Conservation (phyloP, 2,113 vertebrate genomes). For the Saccopteryx leptura region DNA sequence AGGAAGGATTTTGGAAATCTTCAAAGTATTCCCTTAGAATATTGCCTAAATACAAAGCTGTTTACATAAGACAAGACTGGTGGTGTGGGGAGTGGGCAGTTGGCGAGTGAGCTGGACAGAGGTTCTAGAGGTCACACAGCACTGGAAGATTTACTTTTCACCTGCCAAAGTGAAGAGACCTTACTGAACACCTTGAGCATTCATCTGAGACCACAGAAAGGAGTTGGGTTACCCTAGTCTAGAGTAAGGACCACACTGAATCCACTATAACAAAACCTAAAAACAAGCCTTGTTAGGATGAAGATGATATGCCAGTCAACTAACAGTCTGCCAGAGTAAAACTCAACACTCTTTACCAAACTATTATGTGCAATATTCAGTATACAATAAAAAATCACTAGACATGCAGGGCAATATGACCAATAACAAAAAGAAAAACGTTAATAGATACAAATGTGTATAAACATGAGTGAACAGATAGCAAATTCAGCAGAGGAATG, state of each 20-base stretch:
- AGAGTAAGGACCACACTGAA: not conserved
- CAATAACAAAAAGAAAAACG: not conserved
- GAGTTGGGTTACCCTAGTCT: not conserved
- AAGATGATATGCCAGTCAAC: not conserved
- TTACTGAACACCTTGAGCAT: not conserved
- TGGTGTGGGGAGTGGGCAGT: not conserved
- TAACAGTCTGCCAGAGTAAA: not conserved
- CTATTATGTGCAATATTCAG: not conserved
- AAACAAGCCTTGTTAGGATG: not conserved
- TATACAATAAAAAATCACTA: not conserved
- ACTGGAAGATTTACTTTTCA: not conserved
- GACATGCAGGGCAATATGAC: not conserved
- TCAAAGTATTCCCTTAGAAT: not conserved
- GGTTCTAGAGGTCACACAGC: not conserved
- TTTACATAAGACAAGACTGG: not conserved
- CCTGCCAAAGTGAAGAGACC: not conserved
- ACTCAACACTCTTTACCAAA: not conserved
- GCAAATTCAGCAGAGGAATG: constrained; percentile 5
- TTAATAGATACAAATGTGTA: not conserved
- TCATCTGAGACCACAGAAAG: not conserved
- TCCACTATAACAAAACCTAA: not conserved
- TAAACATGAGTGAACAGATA: not conserved
- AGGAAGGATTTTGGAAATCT: not conserved
- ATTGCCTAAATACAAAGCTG: not conserved
- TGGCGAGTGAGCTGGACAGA: not conserved